Percentiles rank a stretch among this genome's conserved stretches.
Conservation (phyloP, 2,888 invertebrate species). For the Ypsolopha sequella region DNA sequence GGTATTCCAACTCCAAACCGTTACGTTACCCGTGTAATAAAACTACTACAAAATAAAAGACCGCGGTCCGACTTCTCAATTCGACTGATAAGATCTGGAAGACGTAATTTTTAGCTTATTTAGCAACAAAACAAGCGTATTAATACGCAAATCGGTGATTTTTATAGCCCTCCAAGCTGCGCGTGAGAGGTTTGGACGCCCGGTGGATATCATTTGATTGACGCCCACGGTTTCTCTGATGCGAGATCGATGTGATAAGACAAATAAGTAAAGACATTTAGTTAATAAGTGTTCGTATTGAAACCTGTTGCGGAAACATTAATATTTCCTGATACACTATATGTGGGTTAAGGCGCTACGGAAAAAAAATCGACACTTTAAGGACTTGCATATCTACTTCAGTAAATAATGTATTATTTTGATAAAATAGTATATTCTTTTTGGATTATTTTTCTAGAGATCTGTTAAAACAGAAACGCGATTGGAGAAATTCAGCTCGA, state of each 20-base stretch:
- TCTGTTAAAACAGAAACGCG: too few relatives aligned
- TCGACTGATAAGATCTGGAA: slow-evolving; percentile 35
- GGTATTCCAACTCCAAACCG: slow-evolving; percentile 1
- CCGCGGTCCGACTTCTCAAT: slow-evolving; percentile 20
- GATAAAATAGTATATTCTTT: too few relatives aligned
- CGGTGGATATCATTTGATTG: not conserved
- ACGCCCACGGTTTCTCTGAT: not conserved
- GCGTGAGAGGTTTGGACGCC: not conserved
- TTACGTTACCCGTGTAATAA: slow-evolving; percentile 20
- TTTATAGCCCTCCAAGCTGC: slow-evolving; percentile 21
- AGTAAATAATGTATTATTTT: too few relatives aligned
- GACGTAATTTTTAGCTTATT: slow-evolving; percentile 36
- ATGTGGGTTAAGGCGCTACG: too few relatives aligned
- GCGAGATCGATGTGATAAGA: not conserved
- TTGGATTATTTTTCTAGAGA: too few relatives aligned
- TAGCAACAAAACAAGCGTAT: slow-evolving; percentile 33
- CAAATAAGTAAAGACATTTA: not conserved
- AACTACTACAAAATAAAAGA: slow-evolving; percentile 36
- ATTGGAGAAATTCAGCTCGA: too few relatives aligned
- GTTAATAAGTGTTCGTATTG: not conserved
- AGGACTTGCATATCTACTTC: too few relatives aligned
- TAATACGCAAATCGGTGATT: slow-evolving; percentile 38
- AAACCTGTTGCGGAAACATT: not conserved
- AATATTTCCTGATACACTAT: not conserved
- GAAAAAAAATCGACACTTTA: too few relatives aligned